Base-by-base conservation (phyloP, 1,140 invertebrate genomes). In the Bombus vancouverensis region DNA sequence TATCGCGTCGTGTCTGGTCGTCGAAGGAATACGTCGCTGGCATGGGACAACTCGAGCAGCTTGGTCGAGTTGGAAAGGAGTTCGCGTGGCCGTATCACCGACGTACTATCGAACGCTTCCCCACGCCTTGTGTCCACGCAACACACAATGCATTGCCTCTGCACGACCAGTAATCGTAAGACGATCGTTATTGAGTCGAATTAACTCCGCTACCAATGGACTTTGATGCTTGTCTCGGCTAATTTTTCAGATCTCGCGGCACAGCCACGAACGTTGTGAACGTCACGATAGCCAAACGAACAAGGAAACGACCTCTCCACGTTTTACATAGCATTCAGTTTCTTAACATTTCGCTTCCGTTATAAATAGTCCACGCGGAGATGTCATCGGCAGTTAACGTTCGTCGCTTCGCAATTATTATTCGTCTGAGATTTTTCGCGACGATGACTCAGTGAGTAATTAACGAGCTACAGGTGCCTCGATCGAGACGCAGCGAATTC, bases 81-180 rank as follows among this genome's bases (percentile, higher is more conserved):
- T 83, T 53, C 66, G 83, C 37, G 81, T 53, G 72, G 44, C 86
- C 59, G 72, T 91, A 90, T 89, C 90, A 88, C 68, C 42, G 53
- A 59, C 34, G 73, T 37, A 59, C 37, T 91, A 91, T 91, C 82
- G 68, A 85, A 87, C 82, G 82, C 87, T 91, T 66, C 65, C 84
- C 80, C 91, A 91, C 91, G 91, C 91, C 90, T 92, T 78, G 68
- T 53, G 59, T 81, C 73, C 81, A 68, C 87, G 82, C 76, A 72
- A 81, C 83, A 68, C 34, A 78, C 80, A 76, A 81, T 57, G 74
- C 76, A 53, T 34, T 65, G 74, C 53, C 34, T 22, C 18, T 53
- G 47, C 34, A 47, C 34, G 79, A n/a, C 57, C 12, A 6, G 32
- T 53, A 76, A 76, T 34, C 47, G 15, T 8, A 53, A 53, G 62